phyloP scores from a whole-genome alignment of 2,888 invertebrate genomes.

The Scaptomyza reducta region DNA sequence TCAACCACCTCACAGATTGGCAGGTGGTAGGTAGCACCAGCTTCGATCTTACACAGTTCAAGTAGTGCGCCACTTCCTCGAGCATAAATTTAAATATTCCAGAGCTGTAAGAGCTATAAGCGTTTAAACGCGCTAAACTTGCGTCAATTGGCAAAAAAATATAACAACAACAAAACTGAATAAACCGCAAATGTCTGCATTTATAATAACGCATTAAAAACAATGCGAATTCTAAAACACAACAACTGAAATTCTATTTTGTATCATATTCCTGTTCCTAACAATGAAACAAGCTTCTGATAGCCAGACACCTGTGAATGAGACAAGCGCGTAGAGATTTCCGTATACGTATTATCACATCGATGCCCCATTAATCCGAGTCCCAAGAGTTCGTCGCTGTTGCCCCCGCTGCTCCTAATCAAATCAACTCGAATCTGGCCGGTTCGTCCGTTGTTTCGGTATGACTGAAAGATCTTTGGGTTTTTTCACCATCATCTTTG shows the following conservation, averaged over 20 bases:
- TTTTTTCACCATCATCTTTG: slow-evolving; percentile 73
- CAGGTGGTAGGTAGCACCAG: slow-evolving; percentile 2
- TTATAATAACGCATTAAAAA: slow-evolving; percentile 54
- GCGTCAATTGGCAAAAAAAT: slow-evolving; percentile 62
- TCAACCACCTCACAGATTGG: slow-evolving; percentile 61
- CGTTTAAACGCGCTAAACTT: slow-evolving; percentile 40
- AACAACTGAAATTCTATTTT: slow-evolving; percentile 45
- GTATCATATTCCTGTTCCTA: slow-evolving; percentile 52
- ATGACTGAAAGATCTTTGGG: slow-evolving; percentile 70
- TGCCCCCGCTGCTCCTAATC: too few species aligned
- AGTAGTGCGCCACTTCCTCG: slow-evolving; percentile 45
- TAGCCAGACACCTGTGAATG: slow-evolving; percentile 54
- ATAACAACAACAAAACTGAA: background rate
- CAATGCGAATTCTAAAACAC: slow-evolving; percentile 61
- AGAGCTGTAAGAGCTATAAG: slow-evolving; percentile 29
- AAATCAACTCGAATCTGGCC: too few species aligned
- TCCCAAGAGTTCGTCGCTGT: too few species aligned
- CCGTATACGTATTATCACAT: slow-evolving; percentile 53
- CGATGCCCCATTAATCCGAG: slow-evolving; percentile 6
- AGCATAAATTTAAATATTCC: slow-evolving; percentile 64
- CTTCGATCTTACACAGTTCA: slow-evolving; percentile 18
- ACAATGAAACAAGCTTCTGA: slow-evolving; percentile 24
- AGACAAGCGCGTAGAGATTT: slow-evolving; percentile 64
- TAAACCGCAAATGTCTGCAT: slow-evolving; percentile 33
- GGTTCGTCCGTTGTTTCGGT: background rate